These are phyloP conservation scores for Genyomyrus donnyi DNA, from an alignment of 2,113 vertebrate species.

Conservation along the genomic window DNA sequence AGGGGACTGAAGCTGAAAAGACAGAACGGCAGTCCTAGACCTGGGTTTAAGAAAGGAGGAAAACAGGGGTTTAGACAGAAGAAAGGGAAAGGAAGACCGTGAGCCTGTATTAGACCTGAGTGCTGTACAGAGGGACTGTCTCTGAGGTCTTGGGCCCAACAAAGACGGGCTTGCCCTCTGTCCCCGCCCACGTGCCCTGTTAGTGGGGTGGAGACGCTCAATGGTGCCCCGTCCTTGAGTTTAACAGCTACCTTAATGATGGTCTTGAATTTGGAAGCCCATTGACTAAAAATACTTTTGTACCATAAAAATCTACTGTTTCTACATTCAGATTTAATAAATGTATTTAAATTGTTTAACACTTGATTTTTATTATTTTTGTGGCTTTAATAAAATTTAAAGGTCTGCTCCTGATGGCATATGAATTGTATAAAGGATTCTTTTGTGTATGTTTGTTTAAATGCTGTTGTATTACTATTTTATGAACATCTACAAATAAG, in stretches of 20 bases:
- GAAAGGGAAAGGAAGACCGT: constrained; percentile 43
- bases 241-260: not conserved
- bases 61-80: constrained; percentile 53
- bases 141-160: not conserved
- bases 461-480: not conserved
- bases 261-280: not conserved
- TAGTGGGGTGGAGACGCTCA: not conserved
- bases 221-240: not conserved
- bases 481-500: not conserved
- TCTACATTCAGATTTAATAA: not conserved
- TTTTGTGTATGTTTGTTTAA: not conserved
- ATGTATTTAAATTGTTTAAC: not conserved
- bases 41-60: constrained; percentile 40
- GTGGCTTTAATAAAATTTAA: not conserved
- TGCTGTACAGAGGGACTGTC: not conserved
- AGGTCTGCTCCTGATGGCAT: not conserved
- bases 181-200: not conserved
- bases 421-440: not conserved
- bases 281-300: not conserved
- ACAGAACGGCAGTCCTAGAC: constrained; percentile 38
- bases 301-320: not conserved
- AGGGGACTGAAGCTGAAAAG: constrained; percentile 40
- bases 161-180: not conserved
- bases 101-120: not conserved
- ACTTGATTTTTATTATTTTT: not conserved